A percentile compares a stretch with the other conserved stretches of the same genome.
Evolutionary conservation across 35 echinoderm and acorn worm genomes (phyloP).

Genomic region (Stichopus chloronotus): DNA sequence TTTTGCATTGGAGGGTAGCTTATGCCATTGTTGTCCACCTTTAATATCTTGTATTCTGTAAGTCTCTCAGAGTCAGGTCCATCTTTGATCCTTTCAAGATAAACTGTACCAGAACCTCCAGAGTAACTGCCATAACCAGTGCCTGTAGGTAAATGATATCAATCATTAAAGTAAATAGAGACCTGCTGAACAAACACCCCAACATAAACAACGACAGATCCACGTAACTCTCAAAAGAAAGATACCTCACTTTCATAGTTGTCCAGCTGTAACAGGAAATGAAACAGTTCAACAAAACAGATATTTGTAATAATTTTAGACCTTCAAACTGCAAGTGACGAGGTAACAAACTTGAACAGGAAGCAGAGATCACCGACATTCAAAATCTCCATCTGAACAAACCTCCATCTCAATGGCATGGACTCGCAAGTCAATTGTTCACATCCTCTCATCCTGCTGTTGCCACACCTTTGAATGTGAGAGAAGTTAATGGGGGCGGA

Average conservation of each 20-base stretch:
- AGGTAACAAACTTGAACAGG: neutral
- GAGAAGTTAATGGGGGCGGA: no score
- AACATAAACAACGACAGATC: no score
- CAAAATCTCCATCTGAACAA: no score
- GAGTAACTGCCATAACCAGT: conserved; percentile 56
- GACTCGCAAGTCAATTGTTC: no score
- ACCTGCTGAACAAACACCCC: no score
- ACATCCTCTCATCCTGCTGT: no score
- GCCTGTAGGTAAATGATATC: neutral
- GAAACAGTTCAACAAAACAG: neutral
- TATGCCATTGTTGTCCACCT: conserved; percentile 77
- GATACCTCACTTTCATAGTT: neutral
- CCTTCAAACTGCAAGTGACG: conserved; percentile 12
- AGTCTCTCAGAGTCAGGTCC: conserved; percentile 14
- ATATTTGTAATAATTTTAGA: neutral
- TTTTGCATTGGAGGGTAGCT: conserved; percentile 64
- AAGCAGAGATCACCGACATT: no score
- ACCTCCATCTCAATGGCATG: no score
- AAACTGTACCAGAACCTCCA: conserved; percentile 85
- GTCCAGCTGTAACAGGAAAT: neutral
- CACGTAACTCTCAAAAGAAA: neutral
- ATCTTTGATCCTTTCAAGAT: conserved; percentile 66
- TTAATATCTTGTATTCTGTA: conserved; percentile 71
- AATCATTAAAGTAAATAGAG: no score
- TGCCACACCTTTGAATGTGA: no score